These are phyloP conservation scores for Trichogramma dendrolimi DNA, from an alignment of 2,888 invertebrate species.

Conservation along the genomic window DNA sequence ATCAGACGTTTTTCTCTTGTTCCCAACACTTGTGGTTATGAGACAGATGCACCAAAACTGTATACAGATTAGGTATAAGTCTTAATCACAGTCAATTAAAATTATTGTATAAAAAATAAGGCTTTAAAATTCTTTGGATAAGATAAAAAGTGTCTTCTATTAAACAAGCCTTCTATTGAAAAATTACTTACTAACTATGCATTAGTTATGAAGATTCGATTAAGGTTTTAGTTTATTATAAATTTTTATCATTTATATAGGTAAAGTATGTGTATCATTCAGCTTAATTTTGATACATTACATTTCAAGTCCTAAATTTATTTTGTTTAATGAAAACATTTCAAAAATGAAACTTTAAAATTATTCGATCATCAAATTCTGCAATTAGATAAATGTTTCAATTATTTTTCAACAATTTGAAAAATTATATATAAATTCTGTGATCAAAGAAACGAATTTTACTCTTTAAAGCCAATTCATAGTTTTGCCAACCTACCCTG, in stretches of 20 bases:
- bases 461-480: conserved; percentile 3
- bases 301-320: too few species aligned
- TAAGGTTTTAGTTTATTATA: background rate
- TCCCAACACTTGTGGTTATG: conserved; percentile 1
- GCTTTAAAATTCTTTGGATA: background rate
- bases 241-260: conserved; percentile 1
- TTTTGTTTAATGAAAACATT: too few species aligned
- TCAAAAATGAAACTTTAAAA: background rate
- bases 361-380: background rate
- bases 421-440: background rate
- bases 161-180: background rate
- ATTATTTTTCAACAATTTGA: background rate
- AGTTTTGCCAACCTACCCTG: conserved; percentile 16
- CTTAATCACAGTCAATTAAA: conserved; percentile 22
- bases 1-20: conserved; percentile 8
- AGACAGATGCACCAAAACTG: conserved; percentile 1
- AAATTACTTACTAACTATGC: background rate
- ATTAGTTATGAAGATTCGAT: background rate
- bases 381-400: too few species aligned
- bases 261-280: background rate
- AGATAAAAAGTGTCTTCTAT: conserved; percentile 6
- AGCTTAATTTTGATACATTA: background rate
- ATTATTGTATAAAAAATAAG: conserved; percentile 16
- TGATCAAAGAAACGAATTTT: background rate
- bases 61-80: background rate